Evolutionary conservation across 1,140 invertebrate genomes (phyloP), one percentile per base, ranked within the genome.

Genomic region (Panagrolaimus sp.): DNA sequence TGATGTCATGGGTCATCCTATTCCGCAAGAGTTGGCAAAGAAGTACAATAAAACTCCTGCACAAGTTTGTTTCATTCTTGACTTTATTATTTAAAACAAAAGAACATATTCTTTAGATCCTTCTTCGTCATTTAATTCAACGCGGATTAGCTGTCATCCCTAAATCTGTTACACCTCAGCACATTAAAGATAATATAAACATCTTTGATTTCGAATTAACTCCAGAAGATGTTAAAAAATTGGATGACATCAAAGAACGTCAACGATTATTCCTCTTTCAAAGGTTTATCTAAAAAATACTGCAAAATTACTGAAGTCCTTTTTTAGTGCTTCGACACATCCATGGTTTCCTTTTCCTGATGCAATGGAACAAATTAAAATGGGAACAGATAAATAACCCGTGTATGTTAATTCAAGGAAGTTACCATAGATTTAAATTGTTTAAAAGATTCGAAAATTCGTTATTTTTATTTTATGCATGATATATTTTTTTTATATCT

Each of bases 31-130:
- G 57, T 84, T 90, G 51, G 87, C 89, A 8, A 74, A 82, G 9
- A 85, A 87, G 73, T 79, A 88, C 38, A 78, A 85, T 0, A 87
- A 87, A 74, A 85, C 87, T 9, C 83, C 87, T 48, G 87, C 89
- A 9, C 89, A 90, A 83, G 83, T 91, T 61, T 23, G 31, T 38
- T 38, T 38, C 31, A 2, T 38, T 38, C 31, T 38, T 38, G 2
- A 38, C 7, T 38, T 38, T 38, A 4, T 7, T 38, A 2, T 38
- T 38, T 4, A 38, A 38, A 38, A 38, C 31, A 38, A 38, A n/a
- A n/a, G n/a, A n/a, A n/a, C n/a, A n/a, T n/a, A n/a, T 7, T 7
- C 31, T 38, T 38, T 89, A 90, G 83, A 83, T 91, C 38, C 20
- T 45, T 31, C 13, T 67, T 4, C 25, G 45, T 27, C 31, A 71